A percentile compares a stretch with the other conserved stretches of the same genome.
Conservation (phyloP, 2,797 vertebrate genomes). For the Sarcoramphus papa region DNA sequence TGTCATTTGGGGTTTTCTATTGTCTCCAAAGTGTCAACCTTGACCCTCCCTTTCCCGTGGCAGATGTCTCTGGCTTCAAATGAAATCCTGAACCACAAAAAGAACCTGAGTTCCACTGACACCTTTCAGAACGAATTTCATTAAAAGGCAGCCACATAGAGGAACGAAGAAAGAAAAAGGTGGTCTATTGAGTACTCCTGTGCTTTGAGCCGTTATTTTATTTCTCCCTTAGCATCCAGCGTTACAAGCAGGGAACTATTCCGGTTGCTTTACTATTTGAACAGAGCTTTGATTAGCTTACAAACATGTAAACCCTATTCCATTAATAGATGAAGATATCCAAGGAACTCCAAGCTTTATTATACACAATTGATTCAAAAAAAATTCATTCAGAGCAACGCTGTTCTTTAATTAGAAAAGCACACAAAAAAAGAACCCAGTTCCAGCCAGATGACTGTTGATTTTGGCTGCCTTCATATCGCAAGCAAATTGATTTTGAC, state of each 20-base stretch:
- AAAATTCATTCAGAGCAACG: neutral
- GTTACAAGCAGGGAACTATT: neutral
- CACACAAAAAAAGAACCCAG: neutral
- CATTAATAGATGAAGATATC: neutral
- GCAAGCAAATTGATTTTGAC: neutral
- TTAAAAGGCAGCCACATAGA: neutral
- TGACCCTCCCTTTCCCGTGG: neutral
- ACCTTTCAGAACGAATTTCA: neutral
- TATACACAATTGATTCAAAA: neutral
- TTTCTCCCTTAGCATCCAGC: neutral
- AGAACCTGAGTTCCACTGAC: no score
- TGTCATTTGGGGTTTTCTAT: neutral
- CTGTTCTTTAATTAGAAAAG: neutral
- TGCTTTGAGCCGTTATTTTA: neutral
- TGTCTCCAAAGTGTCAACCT: no score
- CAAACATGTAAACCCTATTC: neutral
- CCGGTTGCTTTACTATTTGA: neutral
- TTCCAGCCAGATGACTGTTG: neutral
- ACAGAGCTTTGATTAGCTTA: neutral
- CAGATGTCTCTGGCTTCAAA: neutral
- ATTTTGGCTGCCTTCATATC: neutral
- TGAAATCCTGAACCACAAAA: neutral
- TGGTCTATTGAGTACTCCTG: no score
- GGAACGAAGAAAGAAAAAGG: neutral
- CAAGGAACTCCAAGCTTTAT: neutral